A percentile compares a stretch with the other conserved stretches of the same genome.
Evolutionary conservation across 1,140 invertebrate species (phyloP).

Genomic region (Mylabris phalerata): DNA sequence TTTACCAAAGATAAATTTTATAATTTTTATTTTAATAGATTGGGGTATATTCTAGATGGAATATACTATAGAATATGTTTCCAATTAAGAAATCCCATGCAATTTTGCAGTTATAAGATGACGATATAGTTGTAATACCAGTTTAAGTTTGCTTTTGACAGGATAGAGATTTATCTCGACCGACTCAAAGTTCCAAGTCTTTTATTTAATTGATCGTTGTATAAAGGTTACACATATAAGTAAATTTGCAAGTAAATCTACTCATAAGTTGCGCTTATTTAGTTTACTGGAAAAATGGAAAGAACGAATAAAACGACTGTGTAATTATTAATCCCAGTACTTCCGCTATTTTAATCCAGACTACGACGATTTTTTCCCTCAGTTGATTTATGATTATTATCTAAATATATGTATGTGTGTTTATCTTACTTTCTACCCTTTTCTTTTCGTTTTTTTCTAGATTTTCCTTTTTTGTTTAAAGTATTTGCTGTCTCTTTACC

Average conservation of each 20-base stretch:
- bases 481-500: background rate
- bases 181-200: conserved; percentile 1
- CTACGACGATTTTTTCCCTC: no score
- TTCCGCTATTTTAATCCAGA: no score
- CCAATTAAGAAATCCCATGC: background rate
- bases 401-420: no score
- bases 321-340: no score
- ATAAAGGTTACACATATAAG: no score
- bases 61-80: background rate
- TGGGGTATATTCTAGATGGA: background rate
- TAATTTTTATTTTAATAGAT: background rate
- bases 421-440: background rate
- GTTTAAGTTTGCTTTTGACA: conserved; percentile 4
- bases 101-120: background rate
- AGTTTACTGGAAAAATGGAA: no score
- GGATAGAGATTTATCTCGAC: conserved; percentile 12
- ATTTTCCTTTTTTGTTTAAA: background rate
- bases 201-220: conserved; percentile 10
- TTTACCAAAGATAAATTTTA: no score
- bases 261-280: no score
- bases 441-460: background rate
- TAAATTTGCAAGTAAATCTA: no score
- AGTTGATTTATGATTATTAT: no score
- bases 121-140: no score
- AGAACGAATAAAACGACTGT: no score